Evolutionary conservation across 2,888 invertebrate species (phyloP).

Genomic region (Athripsodes cinereus): DNA sequence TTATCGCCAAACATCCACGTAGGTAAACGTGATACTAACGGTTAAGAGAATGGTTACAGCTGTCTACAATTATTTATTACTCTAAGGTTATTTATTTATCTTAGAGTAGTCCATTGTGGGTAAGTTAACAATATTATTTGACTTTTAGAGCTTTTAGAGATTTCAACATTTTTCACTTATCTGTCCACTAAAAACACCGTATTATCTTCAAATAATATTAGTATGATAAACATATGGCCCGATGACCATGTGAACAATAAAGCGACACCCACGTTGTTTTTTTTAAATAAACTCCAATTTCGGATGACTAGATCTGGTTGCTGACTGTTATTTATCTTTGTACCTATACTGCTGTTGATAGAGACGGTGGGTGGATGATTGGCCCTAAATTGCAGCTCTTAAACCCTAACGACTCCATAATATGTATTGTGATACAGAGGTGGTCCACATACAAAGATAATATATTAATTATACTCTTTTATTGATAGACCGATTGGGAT

Average conservation of each 20-base stretch:
- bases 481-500: too few species aligned
- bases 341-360: neutral
- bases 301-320: neutral
- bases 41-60: too few species aligned
- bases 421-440: too few species aligned
- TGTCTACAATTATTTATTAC: too few species aligned
- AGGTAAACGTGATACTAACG: too few species aligned
- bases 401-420: neutral
- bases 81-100: neutral
- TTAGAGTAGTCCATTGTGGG: neutral
- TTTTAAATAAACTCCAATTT: neutral
- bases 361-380: neutral
- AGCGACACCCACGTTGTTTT: neutral
- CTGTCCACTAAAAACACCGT: neutral
- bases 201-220: neutral
- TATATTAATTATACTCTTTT: too few species aligned
- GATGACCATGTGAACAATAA: neutral
- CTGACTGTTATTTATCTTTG: neutral
- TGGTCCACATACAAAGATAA: too few species aligned
- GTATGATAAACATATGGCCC: neutral
- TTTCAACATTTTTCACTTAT: constrained; percentile 1
- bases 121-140: neutral
- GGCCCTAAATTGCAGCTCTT: neutral
- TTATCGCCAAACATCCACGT: too few species aligned
- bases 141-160: neutral